A percentile compares a stretch with the other conserved stretches of the same genome.
These are phyloP conservation scores for Tachina grossa DNA, from an alignment of 2,888 invertebrate species.

Conservation along the genomic window DNA sequence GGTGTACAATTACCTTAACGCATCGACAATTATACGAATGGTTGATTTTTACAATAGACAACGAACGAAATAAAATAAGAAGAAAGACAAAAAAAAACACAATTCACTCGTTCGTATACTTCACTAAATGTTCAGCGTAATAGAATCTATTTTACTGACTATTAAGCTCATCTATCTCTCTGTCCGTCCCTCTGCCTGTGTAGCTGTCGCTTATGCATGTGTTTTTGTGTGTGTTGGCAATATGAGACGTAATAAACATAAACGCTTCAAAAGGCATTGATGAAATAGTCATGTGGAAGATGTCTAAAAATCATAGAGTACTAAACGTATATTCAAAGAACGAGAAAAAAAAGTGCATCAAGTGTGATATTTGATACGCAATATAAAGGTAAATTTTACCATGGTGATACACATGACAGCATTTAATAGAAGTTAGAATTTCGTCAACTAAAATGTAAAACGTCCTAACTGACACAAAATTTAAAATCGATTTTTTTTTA, in stretches of 20 bases:
- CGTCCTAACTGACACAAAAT: too few species aligned
- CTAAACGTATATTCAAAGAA: slow-evolving; percentile 5
- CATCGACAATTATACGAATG: slow-evolving; percentile 83
- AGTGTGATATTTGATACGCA: slow-evolving; percentile 81
- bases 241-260: slow-evolving; percentile 55
- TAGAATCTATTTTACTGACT: slow-evolving; percentile 58
- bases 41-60: slow-evolving; percentile 76
- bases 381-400: slow-evolving; percentile 72
- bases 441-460: too few species aligned
- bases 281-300: slow-evolving; percentile 68
- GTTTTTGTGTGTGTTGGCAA: slow-evolving; percentile 1
- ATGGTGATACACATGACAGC: slow-evolving; percentile 66
- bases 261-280: slow-evolving; percentile 70
- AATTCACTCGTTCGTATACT: slow-evolving; percentile 4
- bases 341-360: slow-evolving; percentile 67
- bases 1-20: slow-evolving; percentile 83
- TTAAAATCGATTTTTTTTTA: too few species aligned
- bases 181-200: neutral
- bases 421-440: slow-evolving; percentile 38
- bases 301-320: slow-evolving; percentile 47
- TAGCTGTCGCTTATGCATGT: neutral
- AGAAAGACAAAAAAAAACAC: slow-evolving; percentile 1
- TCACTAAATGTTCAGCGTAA: slow-evolving; percentile 61
- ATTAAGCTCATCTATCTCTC: slow-evolving; percentile 8
- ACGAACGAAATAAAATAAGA: slow-evolving; percentile 10